Percentiles rank a stretch among this genome's conserved stretches.
Conservation (phyloP, 2,113 vertebrate genomes). For the Toxotes jaculatrix region DNA sequence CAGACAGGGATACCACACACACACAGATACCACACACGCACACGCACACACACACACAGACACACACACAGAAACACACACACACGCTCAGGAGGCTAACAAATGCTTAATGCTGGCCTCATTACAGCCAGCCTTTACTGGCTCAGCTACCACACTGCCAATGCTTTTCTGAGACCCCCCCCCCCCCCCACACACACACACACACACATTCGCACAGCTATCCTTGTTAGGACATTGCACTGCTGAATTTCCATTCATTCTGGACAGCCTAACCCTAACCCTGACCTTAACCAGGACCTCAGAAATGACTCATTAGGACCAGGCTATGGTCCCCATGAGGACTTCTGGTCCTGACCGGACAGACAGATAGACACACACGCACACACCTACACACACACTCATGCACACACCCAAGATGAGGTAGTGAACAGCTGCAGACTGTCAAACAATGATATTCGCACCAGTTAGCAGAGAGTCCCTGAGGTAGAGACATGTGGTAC, state of each 20-base stretch:
- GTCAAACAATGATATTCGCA: slow-evolving; percentile 10
- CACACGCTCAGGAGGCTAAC: background rate
- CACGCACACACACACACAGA: background rate
- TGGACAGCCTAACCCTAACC: no score
- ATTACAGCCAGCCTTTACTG: background rate
- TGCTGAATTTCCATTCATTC: no score
- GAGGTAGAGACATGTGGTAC: background rate
- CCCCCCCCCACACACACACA: background rate
- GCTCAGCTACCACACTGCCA: no score
- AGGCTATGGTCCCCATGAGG: no score
- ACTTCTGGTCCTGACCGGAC: no score
- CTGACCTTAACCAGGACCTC: no score
- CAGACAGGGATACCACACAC: background rate
- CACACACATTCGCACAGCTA: background rate
- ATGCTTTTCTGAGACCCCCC: background rate
- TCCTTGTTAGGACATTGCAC: no score
- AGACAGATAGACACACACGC: background rate
- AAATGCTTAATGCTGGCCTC: background rate
- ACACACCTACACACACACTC: slow-evolving; percentile 5
- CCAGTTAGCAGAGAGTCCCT: slow-evolving; percentile 13
- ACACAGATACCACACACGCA: background rate
- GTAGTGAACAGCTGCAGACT: slow-evolving; percentile 13
- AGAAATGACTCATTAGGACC: no score
- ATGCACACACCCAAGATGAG: background rate
- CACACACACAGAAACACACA: background rate